Evolutionary conservation across 2,797 vertebrate species (phyloP).

Genomic region (Sebastes matsubarae): DNA sequence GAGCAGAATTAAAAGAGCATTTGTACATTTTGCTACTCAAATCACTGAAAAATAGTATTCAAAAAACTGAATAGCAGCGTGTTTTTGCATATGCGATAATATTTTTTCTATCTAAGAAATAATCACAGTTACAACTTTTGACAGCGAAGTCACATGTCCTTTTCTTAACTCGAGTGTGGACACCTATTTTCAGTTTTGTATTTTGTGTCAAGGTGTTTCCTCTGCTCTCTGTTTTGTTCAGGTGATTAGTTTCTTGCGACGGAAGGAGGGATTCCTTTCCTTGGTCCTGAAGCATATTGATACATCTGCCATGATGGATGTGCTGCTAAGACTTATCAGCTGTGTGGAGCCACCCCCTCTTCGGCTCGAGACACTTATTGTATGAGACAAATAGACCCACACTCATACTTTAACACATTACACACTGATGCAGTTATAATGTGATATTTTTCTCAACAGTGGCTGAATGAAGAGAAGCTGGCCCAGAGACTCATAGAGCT

Average conservation of each 20-base stretch:
- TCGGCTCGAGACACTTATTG: constrained; percentile 92
- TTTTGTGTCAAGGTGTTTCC: not conserved
- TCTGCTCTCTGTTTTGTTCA: constrained; percentile 57
- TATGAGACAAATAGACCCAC: constrained; percentile 69
- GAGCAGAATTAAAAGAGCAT: not conserved
- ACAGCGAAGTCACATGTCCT: not conserved
- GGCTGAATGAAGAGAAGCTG: constrained; percentile 93
- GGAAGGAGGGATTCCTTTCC: constrained; percentile 90
- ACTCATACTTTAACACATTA: not conserved
- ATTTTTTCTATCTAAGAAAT: not conserved
- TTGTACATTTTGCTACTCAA: not conserved
- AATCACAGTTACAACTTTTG: not conserved
- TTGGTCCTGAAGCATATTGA: constrained; percentile 95
- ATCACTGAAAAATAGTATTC: not conserved
- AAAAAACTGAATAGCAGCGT: not conserved
- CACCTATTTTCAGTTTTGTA: not conserved
- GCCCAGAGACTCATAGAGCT: constrained; percentile 94
- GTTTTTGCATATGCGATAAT: not conserved
- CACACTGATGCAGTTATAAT: not conserved
- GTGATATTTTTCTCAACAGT: constrained; percentile 78
- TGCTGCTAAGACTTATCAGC: constrained; percentile 94
- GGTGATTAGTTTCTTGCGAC: constrained; percentile 93
- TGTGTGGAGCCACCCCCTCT: constrained; percentile 93
- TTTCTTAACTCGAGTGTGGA: not conserved
- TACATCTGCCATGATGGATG: constrained; percentile 98